These are phyloP conservation scores for Idaea biselata DNA, from an alignment of 2,888 invertebrate genomes.

Conservation along the genomic window DNA sequence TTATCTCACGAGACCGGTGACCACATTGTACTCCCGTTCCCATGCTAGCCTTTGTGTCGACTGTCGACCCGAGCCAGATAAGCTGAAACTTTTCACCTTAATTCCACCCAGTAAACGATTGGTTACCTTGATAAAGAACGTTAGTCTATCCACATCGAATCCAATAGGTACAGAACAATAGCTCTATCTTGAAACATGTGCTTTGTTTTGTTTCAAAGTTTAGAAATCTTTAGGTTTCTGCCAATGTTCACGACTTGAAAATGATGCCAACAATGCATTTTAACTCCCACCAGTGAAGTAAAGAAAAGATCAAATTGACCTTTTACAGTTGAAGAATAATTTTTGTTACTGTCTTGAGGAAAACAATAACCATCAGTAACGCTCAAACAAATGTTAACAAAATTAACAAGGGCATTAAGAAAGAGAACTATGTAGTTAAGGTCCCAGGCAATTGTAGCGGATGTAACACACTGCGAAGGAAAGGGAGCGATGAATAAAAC, in stretches of 20 bases:
- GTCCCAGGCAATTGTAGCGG: constrained; percentile 53
- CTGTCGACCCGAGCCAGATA: constrained; percentile 48
- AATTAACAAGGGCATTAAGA: constrained; percentile 62
- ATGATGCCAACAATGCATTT: not conserved
- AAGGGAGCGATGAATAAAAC: constrained; percentile 69
- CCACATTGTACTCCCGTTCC: constrained; percentile 56
- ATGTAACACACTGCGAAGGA: constrained; percentile 49
- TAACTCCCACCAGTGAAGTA: not conserved
- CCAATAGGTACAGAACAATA: constrained; percentile 7
- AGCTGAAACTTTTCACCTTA: constrained; percentile 54
- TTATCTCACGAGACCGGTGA: constrained; percentile 60
- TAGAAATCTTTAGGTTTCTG: not conserved
- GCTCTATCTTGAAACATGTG: constrained; percentile 8
- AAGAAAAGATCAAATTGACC: not conserved
- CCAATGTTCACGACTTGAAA: not conserved
- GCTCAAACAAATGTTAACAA: constrained; percentile 56
- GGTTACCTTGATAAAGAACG: constrained; percentile 20
- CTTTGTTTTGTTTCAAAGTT: constrained; percentile 1
- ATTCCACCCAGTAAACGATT: constrained; percentile 47
- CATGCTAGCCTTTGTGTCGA: constrained; percentile 52
- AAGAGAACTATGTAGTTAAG: constrained; percentile 62
- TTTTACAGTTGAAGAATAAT: not conserved
- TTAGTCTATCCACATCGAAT: constrained; percentile 13
- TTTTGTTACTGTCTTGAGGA: constrained; percentile 25
- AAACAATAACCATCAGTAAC: constrained; percentile 44